These are phyloP conservation scores for Chloroceryle amazona DNA, from an alignment of 2,797 vertebrate species.

Conservation along the genomic window DNA sequence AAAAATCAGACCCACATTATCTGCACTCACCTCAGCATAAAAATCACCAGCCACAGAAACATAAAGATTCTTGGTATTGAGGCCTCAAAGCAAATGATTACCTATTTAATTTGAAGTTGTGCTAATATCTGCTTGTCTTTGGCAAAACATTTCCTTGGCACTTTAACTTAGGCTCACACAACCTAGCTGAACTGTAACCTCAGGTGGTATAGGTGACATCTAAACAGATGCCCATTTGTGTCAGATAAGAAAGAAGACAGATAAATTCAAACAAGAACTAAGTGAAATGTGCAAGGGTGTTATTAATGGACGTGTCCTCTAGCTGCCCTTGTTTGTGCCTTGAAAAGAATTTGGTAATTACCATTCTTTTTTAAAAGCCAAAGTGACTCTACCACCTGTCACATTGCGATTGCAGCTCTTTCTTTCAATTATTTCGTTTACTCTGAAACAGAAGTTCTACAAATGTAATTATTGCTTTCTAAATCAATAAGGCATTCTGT, in stretches of 20 bases:
- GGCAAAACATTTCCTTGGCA: neutral
- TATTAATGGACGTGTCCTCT: neutral
- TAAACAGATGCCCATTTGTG: neutral
- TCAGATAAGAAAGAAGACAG: neutral
- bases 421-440: slow-evolving; percentile 48
- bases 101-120: neutral
- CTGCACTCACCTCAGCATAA: neutral
- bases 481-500: slow-evolving; percentile 28
- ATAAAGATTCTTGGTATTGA: neutral
- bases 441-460: slow-evolving; percentile 7
- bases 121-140: neutral
- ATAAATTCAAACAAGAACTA: neutral
- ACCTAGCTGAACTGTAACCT: neutral
- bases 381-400: neutral
- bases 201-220: neutral
- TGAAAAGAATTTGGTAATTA: neutral
- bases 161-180: neutral
- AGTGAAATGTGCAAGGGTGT: neutral
- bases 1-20: neutral
- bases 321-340: neutral
- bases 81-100: neutral
- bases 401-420: neutral
- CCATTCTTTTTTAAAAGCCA: neutral
- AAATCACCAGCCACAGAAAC: neutral
- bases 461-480: slow-evolving; percentile 61